Conservation (phyloP, 2,797 vertebrate genomes). For the Phylloscopus collybita region DNA sequence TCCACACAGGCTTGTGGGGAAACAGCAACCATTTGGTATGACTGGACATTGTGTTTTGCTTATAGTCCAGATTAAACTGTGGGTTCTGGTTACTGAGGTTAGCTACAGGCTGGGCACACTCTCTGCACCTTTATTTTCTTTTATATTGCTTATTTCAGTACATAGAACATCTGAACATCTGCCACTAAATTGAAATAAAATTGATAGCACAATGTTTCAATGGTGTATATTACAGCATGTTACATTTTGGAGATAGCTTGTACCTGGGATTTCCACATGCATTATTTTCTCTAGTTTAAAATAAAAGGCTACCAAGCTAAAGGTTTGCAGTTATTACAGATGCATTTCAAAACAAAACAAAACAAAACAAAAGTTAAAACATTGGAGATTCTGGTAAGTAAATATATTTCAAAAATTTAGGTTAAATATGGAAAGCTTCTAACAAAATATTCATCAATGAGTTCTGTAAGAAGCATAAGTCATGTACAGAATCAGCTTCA, state of each 20-base stretch:
- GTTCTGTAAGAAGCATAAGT: neutral
- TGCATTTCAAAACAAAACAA: neutral
- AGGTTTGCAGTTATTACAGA: neutral
- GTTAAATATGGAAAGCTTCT: neutral
- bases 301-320: neutral
- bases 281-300: neutral
- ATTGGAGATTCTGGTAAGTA: neutral
- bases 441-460: neutral
- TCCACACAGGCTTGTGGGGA: neutral
- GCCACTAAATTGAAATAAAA: neutral
- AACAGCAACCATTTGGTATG: neutral
- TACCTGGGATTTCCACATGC: neutral
- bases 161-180: neutral
- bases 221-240: neutral
- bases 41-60: neutral
- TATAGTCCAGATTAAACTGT: neutral
- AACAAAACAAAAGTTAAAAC: neutral
- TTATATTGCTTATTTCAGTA: neutral
- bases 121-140: neutral
- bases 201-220: neutral
- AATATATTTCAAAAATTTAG: neutral
- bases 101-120: neutral
- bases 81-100: neutral
- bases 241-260: neutral
- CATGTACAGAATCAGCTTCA: neutral